These are phyloP conservation scores for Bungarus multicinctus DNA, from an alignment of 2,113 vertebrate species.

Conservation along the genomic window DNA sequence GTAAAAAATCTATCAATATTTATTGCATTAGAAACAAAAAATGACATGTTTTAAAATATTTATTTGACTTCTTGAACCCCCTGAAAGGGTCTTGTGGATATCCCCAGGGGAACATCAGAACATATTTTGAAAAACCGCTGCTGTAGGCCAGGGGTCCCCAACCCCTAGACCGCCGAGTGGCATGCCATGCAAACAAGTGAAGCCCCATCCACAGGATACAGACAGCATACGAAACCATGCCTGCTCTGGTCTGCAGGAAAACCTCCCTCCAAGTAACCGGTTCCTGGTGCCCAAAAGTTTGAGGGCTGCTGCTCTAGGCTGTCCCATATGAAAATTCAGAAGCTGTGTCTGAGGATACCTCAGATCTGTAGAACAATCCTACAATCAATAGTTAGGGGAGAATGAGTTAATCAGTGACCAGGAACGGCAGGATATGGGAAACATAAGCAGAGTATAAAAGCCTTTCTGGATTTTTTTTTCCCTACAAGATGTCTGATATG, in stretches of 20 bases:
- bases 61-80: neutral
- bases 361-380: neutral
- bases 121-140: neutral
- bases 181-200: too few relatives aligned
- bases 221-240: too few relatives aligned
- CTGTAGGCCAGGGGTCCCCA: neutral
- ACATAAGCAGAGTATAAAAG: neutral
- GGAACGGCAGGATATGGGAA: neutral
- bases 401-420: neutral
- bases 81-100: neutral
- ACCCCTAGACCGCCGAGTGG: too few relatives aligned
- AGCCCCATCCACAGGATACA: too few relatives aligned
- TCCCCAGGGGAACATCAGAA: neutral
- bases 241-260: too few relatives aligned
- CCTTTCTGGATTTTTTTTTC: neutral
- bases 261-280: too few relatives aligned
- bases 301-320: neutral
- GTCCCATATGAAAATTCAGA: neutral
- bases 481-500: neutral
- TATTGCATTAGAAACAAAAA: neutral
- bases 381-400: neutral
- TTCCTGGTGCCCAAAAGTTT: too few relatives aligned
- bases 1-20: neutral
- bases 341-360: neutral
- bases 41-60: neutral